Conservation (phyloP, 2,888 invertebrate genomes). For the Tachina lurida region DNA sequence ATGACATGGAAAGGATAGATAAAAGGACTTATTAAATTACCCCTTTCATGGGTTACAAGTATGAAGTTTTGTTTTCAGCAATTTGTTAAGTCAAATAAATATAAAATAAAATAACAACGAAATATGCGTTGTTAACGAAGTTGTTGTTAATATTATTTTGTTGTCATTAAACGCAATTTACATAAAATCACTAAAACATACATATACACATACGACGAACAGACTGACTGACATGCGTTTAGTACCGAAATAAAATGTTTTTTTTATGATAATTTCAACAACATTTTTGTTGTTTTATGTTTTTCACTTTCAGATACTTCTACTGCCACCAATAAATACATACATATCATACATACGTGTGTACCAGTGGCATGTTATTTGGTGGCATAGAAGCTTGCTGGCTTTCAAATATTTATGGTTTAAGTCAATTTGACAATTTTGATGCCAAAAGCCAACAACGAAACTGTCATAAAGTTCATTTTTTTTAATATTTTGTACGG, state of each 20-base stretch:
- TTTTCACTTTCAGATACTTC: constrained; percentile 44
- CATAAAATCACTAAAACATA: constrained; percentile 43
- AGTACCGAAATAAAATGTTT: constrained; percentile 22
- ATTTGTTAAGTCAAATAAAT: constrained; percentile 65
- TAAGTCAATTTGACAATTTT: constrained; percentile 65
- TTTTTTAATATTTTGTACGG: constrained; percentile 26
- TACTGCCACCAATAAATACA: constrained; percentile 1
- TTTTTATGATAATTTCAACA: constrained; percentile 69
- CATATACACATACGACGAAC: not conserved
- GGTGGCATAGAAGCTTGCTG: constrained; percentile 39
- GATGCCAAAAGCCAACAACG: constrained; percentile 64
- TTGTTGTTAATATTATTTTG: constrained; percentile 46
- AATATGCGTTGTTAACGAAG: constrained; percentile 57
- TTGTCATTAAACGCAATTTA: constrained; percentile 69
- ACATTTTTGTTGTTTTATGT: constrained; percentile 66
- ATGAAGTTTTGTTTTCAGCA: constrained; percentile 43
- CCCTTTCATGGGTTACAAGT: constrained; percentile 48
- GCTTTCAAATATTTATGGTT: constrained; percentile 45
- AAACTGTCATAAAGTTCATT: constrained; percentile 54
- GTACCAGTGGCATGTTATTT: constrained; percentile 31
- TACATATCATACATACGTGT: not conserved
- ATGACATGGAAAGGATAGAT: constrained; percentile 38
- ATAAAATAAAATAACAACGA: constrained; percentile 40
- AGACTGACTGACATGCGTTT: constrained; percentile 50
- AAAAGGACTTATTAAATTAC: constrained; percentile 52